Evolutionary conservation across 2,113 vertebrate species (phyloP), one percentile per base, ranked within the genome.

Genomic region (Trematomus loennbergii): DNA sequence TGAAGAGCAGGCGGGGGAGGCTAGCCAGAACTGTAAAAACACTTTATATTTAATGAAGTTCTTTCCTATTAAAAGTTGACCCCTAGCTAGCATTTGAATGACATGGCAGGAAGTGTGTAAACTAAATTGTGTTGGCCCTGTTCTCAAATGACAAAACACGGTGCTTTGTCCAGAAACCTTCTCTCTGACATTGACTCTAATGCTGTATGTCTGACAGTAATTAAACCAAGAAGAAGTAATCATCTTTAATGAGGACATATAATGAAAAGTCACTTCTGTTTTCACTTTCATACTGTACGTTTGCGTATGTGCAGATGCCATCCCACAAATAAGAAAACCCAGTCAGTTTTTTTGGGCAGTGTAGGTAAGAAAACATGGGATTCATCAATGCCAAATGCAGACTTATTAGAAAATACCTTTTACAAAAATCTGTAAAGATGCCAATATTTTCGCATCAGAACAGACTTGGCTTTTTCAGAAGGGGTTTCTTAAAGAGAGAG

Each of bases 131-230:
- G 59, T 55, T 36, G 12, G 20, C 49, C 5, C 2, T 5, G 1
- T 83, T 84, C 83, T 74, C 11, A 46, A 77, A 83, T 64, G 45
- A 62, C 83, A 57, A 72, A 83, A 81, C 65, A 33, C 5, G n/a
- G 15, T 15, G 36, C 53, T 49, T 67, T 18, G 40, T 65, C 74
- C 33, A 68, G 71, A 61, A 48, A 33, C 49, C 2, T 63, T 29
- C 29, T 4, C 3, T 29, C 29, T 29, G 29, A 29, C 29, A 29
- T 29, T 71, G 65, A 72, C 75, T 53, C 61, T n/a, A 79, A 45
- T 48, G 2, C 12, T 13, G 2, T 4, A 66, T 9, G 59, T 55
- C 40, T 57, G 22, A 67, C 45, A 59, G 55, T 66, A 50, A 68
- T 67, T 78, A 16, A 62, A 16, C 55, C 58, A 36, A 29, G n/a